These are phyloP conservation scores for Bombylius discolor DNA, from an alignment of 2,888 invertebrate genomes.

Conservation along the genomic window DNA sequence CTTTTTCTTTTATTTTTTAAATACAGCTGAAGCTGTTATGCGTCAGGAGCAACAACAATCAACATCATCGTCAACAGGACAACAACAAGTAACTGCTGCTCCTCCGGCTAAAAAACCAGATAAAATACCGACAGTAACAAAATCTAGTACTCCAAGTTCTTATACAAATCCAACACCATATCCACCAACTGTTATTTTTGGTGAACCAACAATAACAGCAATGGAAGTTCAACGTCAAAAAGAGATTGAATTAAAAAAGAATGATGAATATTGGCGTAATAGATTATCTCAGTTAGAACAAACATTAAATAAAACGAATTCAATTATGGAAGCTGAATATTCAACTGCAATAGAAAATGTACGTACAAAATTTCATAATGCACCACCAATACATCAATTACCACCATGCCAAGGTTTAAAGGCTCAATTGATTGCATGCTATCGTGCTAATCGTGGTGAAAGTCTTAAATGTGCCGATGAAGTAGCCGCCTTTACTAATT, in stretches of 20 bases:
- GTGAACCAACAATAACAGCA: slow-evolving; percentile 29
- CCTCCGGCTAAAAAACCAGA: slow-evolving; percentile 6
- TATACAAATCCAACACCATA: slow-evolving; percentile 9
- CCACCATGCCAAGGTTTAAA: slow-evolving; percentile 45
- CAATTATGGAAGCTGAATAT: slow-evolving; percentile 44
- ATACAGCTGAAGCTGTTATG: neutral
- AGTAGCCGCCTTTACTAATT: slow-evolving; percentile 47
- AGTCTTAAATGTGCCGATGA: slow-evolving; percentile 46
- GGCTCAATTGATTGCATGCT: slow-evolving; percentile 45
- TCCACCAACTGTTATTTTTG: slow-evolving; percentile 7
- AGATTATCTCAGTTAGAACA: slow-evolving; percentile 42
- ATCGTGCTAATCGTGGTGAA: slow-evolving; percentile 44
- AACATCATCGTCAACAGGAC: slow-evolving; percentile 9
- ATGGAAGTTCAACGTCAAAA: slow-evolving; percentile 40
- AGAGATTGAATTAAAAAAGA: slow-evolving; percentile 43
- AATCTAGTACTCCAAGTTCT: slow-evolving; percentile 11
- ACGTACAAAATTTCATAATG: slow-evolving; percentile 32
- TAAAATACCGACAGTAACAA: slow-evolving; percentile 4
- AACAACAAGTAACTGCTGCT: neutral
- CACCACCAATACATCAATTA: slow-evolving; percentile 27
- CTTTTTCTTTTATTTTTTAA: neutral
- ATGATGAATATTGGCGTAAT: slow-evolving; percentile 47
- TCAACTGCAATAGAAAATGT: slow-evolving; percentile 40
- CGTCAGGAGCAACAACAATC: neutral
- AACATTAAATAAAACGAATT: slow-evolving; percentile 42